phyloP scores from a whole-genome alignment of 92 coral and sea anemone genomes.

The Umimayanthus kanabou region DNA sequence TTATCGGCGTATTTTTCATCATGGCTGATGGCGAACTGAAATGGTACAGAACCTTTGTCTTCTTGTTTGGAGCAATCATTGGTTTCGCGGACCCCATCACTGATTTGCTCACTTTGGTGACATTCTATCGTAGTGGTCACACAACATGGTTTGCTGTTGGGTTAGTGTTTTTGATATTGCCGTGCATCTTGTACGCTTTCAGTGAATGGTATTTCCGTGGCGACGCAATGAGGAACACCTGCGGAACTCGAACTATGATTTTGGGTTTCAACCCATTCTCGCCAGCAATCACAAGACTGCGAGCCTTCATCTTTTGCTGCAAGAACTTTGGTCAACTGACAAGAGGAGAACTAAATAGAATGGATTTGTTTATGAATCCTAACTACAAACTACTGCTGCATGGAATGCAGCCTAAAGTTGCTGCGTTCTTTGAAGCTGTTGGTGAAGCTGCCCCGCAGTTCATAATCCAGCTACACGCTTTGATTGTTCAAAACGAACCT shows the following conservation, averaged over 20 bases:
- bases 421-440: conserved; percentile 41
- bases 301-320: conserved; percentile 23
- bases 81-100: conserved; percentile 48
- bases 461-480: conserved; percentile 60
- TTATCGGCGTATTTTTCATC: background rate
- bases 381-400: background rate
- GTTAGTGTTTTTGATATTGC: conserved; percentile 29
- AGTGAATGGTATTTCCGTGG: background rate
- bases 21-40: background rate
- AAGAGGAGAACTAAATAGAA: background rate
- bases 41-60: conserved; percentile 25
- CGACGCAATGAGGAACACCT: background rate
- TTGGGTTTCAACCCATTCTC: conserved; percentile 39
- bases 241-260: background rate
- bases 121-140: conserved; percentile 38
- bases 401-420: background rate
- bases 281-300: conserved; percentile 28
- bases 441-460: conserved; percentile 62
- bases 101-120: conserved; percentile 45
- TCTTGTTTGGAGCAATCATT: conserved; percentile 31
- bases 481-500: conserved; percentile 42
- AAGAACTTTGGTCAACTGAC: conserved; percentile 15
- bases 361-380: background rate
- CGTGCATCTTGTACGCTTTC: conserved; percentile 14
- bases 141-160: conserved; percentile 48